These are phyloP conservation scores for Himalopsyche anomala DNA, from an alignment of 2,888 invertebrate genomes.

Conservation along the genomic window DNA sequence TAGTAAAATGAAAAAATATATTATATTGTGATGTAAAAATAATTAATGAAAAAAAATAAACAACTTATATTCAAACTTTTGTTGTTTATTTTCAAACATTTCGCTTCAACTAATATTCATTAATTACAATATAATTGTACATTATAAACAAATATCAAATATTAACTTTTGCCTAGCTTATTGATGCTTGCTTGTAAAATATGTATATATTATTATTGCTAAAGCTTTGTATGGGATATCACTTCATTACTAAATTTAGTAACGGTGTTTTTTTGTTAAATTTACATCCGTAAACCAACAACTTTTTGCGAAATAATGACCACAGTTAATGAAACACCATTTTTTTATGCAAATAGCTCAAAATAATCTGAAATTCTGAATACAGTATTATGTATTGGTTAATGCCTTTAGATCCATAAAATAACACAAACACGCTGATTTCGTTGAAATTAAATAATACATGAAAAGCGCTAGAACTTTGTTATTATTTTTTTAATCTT, in stretches of 20 bases:
- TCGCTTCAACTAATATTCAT: conserved; percentile 34
- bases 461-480: no score
- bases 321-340: no score
- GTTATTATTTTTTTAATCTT: no score
- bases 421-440: no score
- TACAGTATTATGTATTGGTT: no score
- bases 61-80: conserved; percentile 35
- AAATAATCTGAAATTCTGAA: no score
- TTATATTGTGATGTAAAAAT: conserved; percentile 34
- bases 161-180: neutral
- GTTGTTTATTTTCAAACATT: conserved; percentile 40
- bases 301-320: no score
- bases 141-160: neutral
- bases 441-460: no score
- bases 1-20: conserved; percentile 7
- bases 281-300: neutral
- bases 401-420: no score
- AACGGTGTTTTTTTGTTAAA: neutral
- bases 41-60: conserved; percentile 32
- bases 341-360: no score
- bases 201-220: neutral
- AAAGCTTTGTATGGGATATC: neutral
- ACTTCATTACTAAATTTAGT: neutral
- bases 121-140: neutral
- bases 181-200: conserved; percentile 6